Evolutionary conservation across 1,140 invertebrate genomes (phyloP).

Genomic region (Stegodyphus mimosarum): DNA sequence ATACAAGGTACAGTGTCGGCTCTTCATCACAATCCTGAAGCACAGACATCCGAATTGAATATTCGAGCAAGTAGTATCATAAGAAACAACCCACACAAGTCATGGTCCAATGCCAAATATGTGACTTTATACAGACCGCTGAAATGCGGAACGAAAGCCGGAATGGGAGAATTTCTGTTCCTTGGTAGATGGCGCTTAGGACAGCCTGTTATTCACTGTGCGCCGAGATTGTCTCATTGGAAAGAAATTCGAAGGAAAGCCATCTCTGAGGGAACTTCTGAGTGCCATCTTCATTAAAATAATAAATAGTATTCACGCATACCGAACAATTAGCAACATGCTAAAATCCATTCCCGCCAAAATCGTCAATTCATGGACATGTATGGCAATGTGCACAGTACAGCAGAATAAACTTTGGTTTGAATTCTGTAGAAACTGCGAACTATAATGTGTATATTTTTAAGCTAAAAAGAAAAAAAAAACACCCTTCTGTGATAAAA

Average conservation of each 20-base stretch:
- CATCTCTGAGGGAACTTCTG: background rate
- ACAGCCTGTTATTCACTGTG: conserved; percentile 77
- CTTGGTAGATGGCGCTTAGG: conserved; percentile 80
- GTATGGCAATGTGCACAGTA: too few species aligned
- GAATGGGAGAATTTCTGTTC: conserved; percentile 81
- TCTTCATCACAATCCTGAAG: conserved; percentile 74
- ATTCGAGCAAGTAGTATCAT: conserved; percentile 77
- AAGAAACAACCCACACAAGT: conserved; percentile 64
- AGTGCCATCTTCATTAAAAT: conserved; percentile 36
- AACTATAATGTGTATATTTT: too few species aligned
- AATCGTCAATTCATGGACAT: too few species aligned
- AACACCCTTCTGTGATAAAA: too few species aligned
- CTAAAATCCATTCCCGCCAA: too few species aligned
- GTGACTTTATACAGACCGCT: conserved; percentile 72
- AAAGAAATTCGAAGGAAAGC: conserved; percentile 73
- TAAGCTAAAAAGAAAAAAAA: too few species aligned
- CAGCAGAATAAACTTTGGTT: too few species aligned
- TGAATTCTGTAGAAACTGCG: too few species aligned
- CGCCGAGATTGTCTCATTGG: conserved; percentile 80
- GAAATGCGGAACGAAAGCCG: conserved; percentile 77
- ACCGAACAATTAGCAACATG: background rate
- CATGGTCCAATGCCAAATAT: conserved; percentile 38
- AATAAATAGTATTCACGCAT: background rate
- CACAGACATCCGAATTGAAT: conserved; percentile 76
- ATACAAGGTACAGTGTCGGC: conserved; percentile 77